Conservation (phyloP, 2,888 invertebrate species). For the Ariolimax columbianus region DNA sequence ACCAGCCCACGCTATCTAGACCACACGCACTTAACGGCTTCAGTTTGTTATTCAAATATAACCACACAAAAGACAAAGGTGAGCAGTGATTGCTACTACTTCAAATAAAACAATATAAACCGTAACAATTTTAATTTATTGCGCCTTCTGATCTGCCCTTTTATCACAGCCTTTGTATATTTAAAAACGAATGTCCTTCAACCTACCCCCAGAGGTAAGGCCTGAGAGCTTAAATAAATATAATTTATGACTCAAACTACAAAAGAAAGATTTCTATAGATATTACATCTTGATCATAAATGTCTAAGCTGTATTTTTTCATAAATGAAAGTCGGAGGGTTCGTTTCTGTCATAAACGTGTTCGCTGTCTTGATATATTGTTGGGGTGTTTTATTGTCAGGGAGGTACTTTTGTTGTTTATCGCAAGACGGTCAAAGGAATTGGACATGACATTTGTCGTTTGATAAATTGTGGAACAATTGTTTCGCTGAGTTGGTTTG, state of each 20-base stretch:
- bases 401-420: neutral
- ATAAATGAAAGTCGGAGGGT: neutral
- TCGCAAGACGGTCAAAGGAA: neutral
- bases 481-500: neutral
- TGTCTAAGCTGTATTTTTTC: neutral
- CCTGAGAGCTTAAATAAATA: neutral
- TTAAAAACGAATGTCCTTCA: neutral
- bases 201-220: neutral
- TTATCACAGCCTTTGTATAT: slow-evolving; percentile 16
- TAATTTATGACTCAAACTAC: slow-evolving; percentile 1
- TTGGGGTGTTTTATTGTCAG: neutral
- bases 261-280: slow-evolving; percentile 1
- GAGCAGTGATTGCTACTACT: neutral
- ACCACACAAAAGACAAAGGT: neutral
- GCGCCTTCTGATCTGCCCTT: neutral
- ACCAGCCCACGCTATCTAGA: too few relatives aligned
- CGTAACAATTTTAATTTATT: neutral
- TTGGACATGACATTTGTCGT: slow-evolving; percentile 28
- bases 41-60: neutral
- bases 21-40: neutral
- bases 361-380: neutral
- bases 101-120: neutral
- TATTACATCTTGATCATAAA: slow-evolving; percentile 18
- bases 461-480: slow-evolving; percentile 17
- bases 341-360: neutral